A percentile compares a stretch with the other conserved stretches of the same genome.
Evolutionary conservation across 2,113 vertebrate species (phyloP).

Genomic region (Hemicordylus capensis): DNA sequence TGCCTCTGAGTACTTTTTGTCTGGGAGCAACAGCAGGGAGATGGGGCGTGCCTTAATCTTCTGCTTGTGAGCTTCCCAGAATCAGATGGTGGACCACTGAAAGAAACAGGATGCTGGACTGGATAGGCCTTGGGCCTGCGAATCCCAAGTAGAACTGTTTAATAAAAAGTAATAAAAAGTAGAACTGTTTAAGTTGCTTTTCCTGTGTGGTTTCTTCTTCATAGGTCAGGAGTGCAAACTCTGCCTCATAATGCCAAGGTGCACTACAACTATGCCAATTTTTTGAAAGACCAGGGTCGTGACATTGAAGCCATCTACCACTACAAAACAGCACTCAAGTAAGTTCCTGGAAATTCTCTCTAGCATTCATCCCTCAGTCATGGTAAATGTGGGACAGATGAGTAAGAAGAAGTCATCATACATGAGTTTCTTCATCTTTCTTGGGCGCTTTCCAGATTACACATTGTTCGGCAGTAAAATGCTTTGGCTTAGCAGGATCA

Average conservation of each 20-base stretch:
- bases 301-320: conserved; percentile 89
- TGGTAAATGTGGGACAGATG: background rate
- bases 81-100: too few species aligned
- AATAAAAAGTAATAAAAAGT: background rate
- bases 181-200: background rate
- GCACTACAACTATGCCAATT: conserved; percentile 99
- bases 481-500: too few species aligned
- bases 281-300: conserved; percentile 91
- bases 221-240: conserved; percentile 94
- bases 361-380: background rate
- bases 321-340: conserved; percentile 90
- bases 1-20: too few species aligned
- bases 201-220: conserved; percentile 31
- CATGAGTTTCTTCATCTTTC: background rate
- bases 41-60: too few species aligned
- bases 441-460: too few species aligned
- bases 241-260: conserved; percentile 98
- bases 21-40: too few species aligned
- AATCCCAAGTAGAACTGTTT: too few species aligned
- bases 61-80: too few species aligned
- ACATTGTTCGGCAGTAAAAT: too few species aligned
- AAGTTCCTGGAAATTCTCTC: conserved; percentile 34
- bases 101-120: too few species aligned
- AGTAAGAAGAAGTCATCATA: background rate
- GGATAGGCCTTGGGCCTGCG: too few species aligned